phyloP scores from a whole-genome alignment of 2,113 vertebrate species.

The Numida meleagris region DNA sequence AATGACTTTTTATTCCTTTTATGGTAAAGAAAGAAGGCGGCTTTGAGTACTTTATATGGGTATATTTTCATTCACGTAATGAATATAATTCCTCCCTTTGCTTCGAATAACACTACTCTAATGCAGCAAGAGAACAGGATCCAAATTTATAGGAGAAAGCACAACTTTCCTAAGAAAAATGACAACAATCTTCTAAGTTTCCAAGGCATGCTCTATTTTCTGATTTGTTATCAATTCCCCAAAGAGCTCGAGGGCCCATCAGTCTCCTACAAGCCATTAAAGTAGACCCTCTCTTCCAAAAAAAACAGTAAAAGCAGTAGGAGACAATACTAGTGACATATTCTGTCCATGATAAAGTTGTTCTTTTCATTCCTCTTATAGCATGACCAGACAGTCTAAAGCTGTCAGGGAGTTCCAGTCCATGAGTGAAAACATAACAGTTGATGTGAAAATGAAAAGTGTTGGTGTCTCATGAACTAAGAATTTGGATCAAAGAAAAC shows the following conservation, averaged over 20 bases:
- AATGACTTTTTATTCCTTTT: constrained; percentile 2
- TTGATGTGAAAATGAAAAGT: constrained; percentile 54
- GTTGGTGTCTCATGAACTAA: constrained; percentile 48
- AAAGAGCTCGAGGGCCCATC: constrained; percentile 26
- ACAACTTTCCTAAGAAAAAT: neutral
- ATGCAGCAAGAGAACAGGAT: neutral
- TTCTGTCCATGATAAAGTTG: constrained; percentile 14
- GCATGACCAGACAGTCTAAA: constrained; percentile 37
- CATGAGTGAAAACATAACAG: constrained; percentile 28
- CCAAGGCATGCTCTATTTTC: neutral
- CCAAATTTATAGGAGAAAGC: neutral
- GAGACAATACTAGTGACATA: constrained; percentile 25
- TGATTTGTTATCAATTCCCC: constrained; percentile 33
- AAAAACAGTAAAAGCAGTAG: constrained; percentile 59
- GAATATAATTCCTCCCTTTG: neutral
- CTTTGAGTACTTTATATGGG: neutral
- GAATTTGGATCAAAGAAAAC: constrained; percentile 58
- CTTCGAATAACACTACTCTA: neutral
- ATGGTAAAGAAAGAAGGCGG: neutral
- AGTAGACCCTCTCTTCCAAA: constrained; percentile 28
- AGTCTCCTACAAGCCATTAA: constrained; percentile 26
- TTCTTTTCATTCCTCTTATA: constrained; percentile 46
- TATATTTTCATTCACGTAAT: constrained; percentile 2
- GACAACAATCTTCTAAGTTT: neutral
- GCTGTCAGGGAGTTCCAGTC: constrained; percentile 8